Conservation (phyloP, 2,888 invertebrate species). For the Embidobia sp. region DNA sequence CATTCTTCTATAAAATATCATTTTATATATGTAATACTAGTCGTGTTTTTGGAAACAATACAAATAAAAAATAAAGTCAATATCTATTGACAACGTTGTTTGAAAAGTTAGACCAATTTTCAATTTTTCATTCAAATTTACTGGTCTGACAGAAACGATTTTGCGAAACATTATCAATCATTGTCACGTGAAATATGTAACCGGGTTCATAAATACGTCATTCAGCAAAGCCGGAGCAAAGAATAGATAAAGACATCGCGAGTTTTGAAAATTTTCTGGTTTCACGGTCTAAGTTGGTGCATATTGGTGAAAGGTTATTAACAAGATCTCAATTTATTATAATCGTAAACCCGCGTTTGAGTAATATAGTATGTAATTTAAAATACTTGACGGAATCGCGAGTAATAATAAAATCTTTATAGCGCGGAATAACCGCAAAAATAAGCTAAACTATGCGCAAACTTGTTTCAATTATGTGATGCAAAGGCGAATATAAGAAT, state of each 20-base stretch:
- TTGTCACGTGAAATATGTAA: background rate
- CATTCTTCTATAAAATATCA: too few species aligned
- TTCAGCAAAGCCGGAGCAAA: background rate
- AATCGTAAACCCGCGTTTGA: slow-evolving; percentile 12
- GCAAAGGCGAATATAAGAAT: slow-evolving; percentile 9
- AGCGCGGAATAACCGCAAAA: slow-evolving; percentile 8
- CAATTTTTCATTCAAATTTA: too few species aligned
- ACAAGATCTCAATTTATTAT: slow-evolving; percentile 39
- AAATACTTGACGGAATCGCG: slow-evolving; percentile 2
- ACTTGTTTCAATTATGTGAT: slow-evolving; percentile 15
- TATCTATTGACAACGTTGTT: too few species aligned
- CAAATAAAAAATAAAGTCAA: too few species aligned
- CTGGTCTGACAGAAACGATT: too few species aligned
- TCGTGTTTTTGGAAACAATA: too few species aligned
- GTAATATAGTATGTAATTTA: background rate
- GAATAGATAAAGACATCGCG: slow-evolving; percentile 27
- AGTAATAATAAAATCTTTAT: slow-evolving; percentile 14
- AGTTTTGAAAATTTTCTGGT: slow-evolving; percentile 9
- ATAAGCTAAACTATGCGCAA: slow-evolving; percentile 1
- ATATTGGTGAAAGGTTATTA: slow-evolving; percentile 43
- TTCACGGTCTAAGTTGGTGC: slow-evolving; percentile 17
- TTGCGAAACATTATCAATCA: slow-evolving; percentile 1
- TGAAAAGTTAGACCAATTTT: too few species aligned
- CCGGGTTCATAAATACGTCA: background rate
- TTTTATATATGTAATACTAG: too few species aligned